Evolutionary conservation across 1,140 invertebrate genomes (phyloP).

Genomic region (Mactra quadrangularis): DNA sequence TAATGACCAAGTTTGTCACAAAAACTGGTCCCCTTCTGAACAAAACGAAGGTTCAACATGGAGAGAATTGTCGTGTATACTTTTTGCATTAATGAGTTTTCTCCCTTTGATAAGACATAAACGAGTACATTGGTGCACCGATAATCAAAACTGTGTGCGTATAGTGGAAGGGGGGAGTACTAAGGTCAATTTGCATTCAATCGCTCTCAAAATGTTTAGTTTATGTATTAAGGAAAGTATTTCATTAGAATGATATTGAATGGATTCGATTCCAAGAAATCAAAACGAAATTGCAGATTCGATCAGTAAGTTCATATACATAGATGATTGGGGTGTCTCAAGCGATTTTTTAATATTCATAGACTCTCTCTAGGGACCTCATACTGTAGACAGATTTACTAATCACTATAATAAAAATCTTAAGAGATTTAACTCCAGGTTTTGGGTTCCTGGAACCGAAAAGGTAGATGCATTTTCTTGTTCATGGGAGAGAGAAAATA

Average conservation of each 20-base stretch:
- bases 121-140: neutral
- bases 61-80: neutral
- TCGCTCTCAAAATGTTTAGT: conserved; percentile 33
- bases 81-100: conserved; percentile 28
- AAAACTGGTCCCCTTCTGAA: conserved; percentile 41
- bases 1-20: conserved; percentile 26
- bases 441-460: conserved; percentile 44
- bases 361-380: conserved; percentile 11
- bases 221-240: conserved; percentile 16
- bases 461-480: conserved; percentile 46
- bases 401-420: conserved; percentile 36
- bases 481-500: conserved; percentile 23
- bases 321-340: conserved; percentile 18
- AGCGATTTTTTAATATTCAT: conserved; percentile 6
- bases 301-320: conserved; percentile 23
- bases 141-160: neutral
- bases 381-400: conserved; percentile 37
- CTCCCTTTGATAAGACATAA: neutral
- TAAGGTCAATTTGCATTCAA: conserved; percentile 10
- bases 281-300: conserved; percentile 8
- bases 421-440: conserved; percentile 3
- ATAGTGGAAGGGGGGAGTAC: conserved; percentile 17
- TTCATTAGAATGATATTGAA: conserved; percentile 8
- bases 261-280: conserved; percentile 34
- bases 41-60: conserved; percentile 1